A percentile compares a stretch with the other conserved stretches of the same genome.
Evolutionary conservation across 2,888 invertebrate species (phyloP).

Genomic region (Andricus quercusramuli): DNA sequence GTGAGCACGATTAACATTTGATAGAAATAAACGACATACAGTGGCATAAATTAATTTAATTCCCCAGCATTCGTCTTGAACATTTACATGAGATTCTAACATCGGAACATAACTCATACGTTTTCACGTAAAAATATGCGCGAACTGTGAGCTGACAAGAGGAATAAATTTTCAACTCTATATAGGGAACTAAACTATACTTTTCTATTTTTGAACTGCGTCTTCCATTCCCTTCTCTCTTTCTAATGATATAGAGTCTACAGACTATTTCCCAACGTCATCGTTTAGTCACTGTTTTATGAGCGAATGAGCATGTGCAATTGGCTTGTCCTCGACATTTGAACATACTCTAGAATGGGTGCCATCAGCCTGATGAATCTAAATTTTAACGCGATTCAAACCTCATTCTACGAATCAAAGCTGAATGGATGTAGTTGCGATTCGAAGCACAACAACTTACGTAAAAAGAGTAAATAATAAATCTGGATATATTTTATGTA

Average conservation of each 20-base stretch:
- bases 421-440: background rate
- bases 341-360: slow-evolving; percentile 8
- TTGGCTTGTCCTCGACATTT: slow-evolving; percentile 33
- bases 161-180: slow-evolving; percentile 35
- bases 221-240: background rate
- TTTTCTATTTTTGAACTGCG: slow-evolving; percentile 11
- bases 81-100: slow-evolving; percentile 21
- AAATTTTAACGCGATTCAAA: background rate
- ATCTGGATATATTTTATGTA: background rate
- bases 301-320: slow-evolving; percentile 16
- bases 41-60: slow-evolving; percentile 35
- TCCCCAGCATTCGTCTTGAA: slow-evolving; percentile 25
- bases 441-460: background rate
- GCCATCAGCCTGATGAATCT: slow-evolving; percentile 26
- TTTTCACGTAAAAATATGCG: slow-evolving; percentile 2
- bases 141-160: slow-evolving; percentile 17
- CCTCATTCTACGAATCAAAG: slow-evolving; percentile 9
- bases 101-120: slow-evolving; percentile 28
- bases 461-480: background rate
- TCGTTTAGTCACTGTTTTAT: slow-evolving; percentile 38
- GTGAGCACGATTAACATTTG: slow-evolving; percentile 17
- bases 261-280: slow-evolving; percentile 30
- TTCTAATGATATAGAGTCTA: slow-evolving; percentile 16
- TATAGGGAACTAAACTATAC: slow-evolving; percentile 31
- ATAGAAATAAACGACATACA: slow-evolving; percentile 33